A percentile compares a stretch with the other conserved stretches of the same genome.
Conservation (phyloP, 2,113 vertebrate genomes). For the Otolemur garnettii region DNA sequence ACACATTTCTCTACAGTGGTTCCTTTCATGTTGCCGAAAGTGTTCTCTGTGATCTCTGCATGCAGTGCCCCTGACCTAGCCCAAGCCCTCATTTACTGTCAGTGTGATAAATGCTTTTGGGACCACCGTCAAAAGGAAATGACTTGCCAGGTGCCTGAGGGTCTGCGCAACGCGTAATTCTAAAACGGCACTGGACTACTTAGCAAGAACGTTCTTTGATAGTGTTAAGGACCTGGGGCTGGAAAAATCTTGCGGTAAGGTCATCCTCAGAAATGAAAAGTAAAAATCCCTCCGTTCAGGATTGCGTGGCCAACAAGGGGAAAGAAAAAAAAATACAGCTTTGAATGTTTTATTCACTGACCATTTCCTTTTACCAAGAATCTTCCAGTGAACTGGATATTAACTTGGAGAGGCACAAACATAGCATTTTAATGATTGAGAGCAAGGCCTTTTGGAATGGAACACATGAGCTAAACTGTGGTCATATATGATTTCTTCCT, state of each 20-base stretch:
- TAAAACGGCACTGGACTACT: not conserved
- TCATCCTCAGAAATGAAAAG: not conserved
- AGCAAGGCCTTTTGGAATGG: not conserved
- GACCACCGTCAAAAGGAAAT: not conserved
- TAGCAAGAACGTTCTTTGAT: not conserved
- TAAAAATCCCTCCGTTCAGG: not conserved
- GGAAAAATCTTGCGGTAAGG: not conserved
- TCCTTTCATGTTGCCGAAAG: not conserved
- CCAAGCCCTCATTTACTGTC: not conserved
- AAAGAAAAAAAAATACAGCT: not conserved
- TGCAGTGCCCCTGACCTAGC: not conserved
- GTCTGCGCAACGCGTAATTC: not conserved
- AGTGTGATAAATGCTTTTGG: not conserved
- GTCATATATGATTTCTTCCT: not conserved
- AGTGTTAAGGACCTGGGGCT: not conserved
- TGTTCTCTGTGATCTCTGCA: not conserved
- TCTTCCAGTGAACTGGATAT: not conserved
- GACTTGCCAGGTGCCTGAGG: not conserved
- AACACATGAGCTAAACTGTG: not conserved
- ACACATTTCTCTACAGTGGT: not conserved
- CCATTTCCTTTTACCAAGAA: slow-evolving; percentile 48
- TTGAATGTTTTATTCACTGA: slow-evolving; percentile 19
- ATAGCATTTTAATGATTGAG: not conserved
- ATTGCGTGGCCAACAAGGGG: not conserved
- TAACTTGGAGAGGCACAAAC: slow-evolving; percentile 46